Evolutionary conservation across 1,140 invertebrate species (phyloP), one percentile per base, ranked within the genome.

Genomic region (Bombyx mandarina): DNA sequence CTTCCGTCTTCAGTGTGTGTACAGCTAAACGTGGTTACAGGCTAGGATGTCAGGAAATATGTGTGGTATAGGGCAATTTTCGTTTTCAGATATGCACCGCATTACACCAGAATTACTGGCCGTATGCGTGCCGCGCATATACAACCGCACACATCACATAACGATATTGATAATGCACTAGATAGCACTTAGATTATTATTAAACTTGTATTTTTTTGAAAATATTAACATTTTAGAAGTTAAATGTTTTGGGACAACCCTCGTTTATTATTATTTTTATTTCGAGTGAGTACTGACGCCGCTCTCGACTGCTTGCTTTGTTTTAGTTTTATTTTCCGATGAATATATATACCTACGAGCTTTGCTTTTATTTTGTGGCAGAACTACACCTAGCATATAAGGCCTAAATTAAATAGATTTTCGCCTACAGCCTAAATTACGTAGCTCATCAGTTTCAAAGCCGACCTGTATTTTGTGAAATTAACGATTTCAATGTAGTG

Each of bases 41-140:
- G 79, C 12, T 82, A 84, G 79, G 72, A 60, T 67, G 68, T 75
- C 73, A 79, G 74, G 77, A 77, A 77, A 82, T 85, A 82, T 85
- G 84, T 87, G 84, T 87, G 84, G 82, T 87, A 85, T 84, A 87
- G 82, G 82, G 84, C 77, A 84, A 79, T 87, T 87, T 87, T 87
- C 80, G 79, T 87, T 87, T 87, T 87, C 84, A 87, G 84, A 87
- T 87, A 82, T 87, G 84, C 84, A 84, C 84, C 73, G 79, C 81
- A 82, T 86, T 87, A 86, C 84, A 87, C 84, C 84, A 87, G 84
- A 87, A 84, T 86, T 87, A 87, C 84, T 87, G 84, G 84, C 84
- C 84, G 75, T 87, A 84, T 84, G 82, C 84, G 84, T 87, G 82
- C 79, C 84, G 84, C 84, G 85, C 84, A 82, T 87, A 87, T 83